A percentile compares a stretch with the other conserved stretches of the same genome.
phyloP scores from a whole-genome alignment of 2,888 invertebrate genomes.

The Mesorhabditis spiculigera region DNA sequence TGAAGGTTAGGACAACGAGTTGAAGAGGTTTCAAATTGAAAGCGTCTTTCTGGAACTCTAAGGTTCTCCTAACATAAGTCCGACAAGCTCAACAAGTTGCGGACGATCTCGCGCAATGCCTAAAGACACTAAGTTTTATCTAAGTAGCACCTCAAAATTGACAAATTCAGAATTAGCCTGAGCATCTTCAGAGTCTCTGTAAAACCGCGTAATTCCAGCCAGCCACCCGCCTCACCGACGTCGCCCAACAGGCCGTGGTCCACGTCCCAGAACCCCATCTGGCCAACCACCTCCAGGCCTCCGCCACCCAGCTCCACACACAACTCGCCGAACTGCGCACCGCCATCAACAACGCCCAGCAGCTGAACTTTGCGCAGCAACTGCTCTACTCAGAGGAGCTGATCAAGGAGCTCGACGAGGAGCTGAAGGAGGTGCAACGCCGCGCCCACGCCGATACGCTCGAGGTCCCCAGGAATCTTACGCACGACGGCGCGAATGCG shows the following conservation, averaged over 20 bases:
- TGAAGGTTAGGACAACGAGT: too few relatives aligned
- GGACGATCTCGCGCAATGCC: too few relatives aligned
- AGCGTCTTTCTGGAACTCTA: too few relatives aligned
- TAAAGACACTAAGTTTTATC: too few relatives aligned
- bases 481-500: slow-evolving; percentile 7
- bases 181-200: background rate
- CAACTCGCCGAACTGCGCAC: slow-evolving; percentile 69
- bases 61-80: too few relatives aligned
- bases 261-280: slow-evolving; percentile 70
- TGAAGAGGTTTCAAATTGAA: too few relatives aligned
- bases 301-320: slow-evolving; percentile 66
- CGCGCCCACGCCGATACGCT: slow-evolving; percentile 66
- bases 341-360: slow-evolving; percentile 68
- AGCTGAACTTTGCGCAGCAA: slow-evolving; percentile 62
- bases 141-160: too few relatives aligned
- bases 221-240: slow-evolving; percentile 70
- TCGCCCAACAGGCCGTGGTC: slow-evolving; percentile 78
- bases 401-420: slow-evolving; percentile 68
- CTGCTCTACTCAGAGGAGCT: slow-evolving; percentile 50
- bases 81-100: too few relatives aligned
- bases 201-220: slow-evolving; percentile 55
- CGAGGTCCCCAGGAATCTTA: slow-evolving; percentile 1
- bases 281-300: slow-evolving; percentile 42
- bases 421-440: slow-evolving; percentile 76
- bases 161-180: too few relatives aligned